Evolutionary conservation across 2,888 invertebrate genomes (phyloP), one percentile per base, ranked within the genome.

Genomic region (Megastigmus dorsalis): DNA sequence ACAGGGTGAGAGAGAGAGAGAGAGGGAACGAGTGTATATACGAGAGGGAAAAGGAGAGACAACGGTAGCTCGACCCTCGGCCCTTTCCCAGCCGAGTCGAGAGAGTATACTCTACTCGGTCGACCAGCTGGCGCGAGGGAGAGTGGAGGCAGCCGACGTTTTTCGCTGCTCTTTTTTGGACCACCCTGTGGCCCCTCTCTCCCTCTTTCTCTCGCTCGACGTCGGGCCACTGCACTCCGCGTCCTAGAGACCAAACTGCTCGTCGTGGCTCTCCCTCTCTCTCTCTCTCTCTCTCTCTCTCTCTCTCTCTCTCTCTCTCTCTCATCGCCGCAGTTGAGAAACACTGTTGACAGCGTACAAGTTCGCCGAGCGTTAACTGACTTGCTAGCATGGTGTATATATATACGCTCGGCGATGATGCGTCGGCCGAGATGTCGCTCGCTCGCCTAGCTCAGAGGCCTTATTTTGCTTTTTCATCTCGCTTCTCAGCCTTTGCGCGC

Each of bases 301-400:
- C 63, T 73, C 69, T 68, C 60, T 41, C 62, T 30, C 26, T 13
- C 48, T 41, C 60, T 57, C 52, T 57, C 63, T 73, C 69, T 68
- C 60, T 41, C n/a, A n/a, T n/a, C n/a, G n/a, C 45, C 57, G 70
- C 23, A 75, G 82, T 82, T 82, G 82, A 82, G 82, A 82, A 78
- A 72, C 82, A 82, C 82, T 82, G 82, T 80, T 80, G 81, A 80
- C 82, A 81, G 82, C 79, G 54, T 41, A 76, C 80, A 50, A 15
- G n/a, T 26, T 23, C 10, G 20, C 26, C 13, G 9, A 30, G 28
- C 55, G 30, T 36, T 18, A 33, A 18, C 55, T 13, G 3, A 36
- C 15, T 43, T 7, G 33, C 3, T 7, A 5, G 7, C 33, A 33
- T 33, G 33, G 3, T 5, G 33, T 5, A 33, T 33, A 7, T n/a